Percentiles rank a stretch among this genome's conserved stretches.
Conservation (phyloP, 1,140 invertebrate genomes). For the Pollicipes pollicipes region DNA sequence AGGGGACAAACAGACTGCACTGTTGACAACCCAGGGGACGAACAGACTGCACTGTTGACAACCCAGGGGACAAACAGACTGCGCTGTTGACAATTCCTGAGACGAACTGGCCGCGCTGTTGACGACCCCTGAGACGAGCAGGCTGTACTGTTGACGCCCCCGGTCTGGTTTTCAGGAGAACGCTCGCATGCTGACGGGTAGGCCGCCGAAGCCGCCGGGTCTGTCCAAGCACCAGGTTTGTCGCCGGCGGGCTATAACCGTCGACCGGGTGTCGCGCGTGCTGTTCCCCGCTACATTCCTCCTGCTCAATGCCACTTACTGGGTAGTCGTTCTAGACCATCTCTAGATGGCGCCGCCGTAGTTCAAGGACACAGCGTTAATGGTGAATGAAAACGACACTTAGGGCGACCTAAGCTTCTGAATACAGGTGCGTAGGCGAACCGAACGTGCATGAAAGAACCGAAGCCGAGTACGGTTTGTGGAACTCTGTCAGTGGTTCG, state of each 20-base stretch:
- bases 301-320: conserved; percentile 27
- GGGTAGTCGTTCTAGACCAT: conserved; percentile 20
- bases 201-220: conserved; percentile 15
- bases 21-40: too few relatives aligned
- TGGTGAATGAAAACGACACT: too few relatives aligned
- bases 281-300: conserved; percentile 27
- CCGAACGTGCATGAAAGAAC: background rate
- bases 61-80: too few relatives aligned
- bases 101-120: too few relatives aligned
- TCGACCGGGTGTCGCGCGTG: conserved; percentile 26
- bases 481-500: too few relatives aligned
- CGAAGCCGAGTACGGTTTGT: background rate
- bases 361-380: too few relatives aligned
- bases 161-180: background rate
- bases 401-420: too few relatives aligned
- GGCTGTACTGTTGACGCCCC: too few relatives aligned
- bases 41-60: too few relatives aligned
- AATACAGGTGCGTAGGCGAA: background rate
- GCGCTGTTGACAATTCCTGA: too few relatives aligned
- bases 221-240: conserved; percentile 18
- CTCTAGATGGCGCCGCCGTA: conserved; percentile 9
- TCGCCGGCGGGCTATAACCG: conserved; percentile 21
- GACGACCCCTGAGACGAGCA: too few relatives aligned
- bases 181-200: background rate
- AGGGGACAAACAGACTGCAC: too few relatives aligned